Conservation (phyloP, 2,797 vertebrate genomes). For the Gymnothorax javanicus region DNA sequence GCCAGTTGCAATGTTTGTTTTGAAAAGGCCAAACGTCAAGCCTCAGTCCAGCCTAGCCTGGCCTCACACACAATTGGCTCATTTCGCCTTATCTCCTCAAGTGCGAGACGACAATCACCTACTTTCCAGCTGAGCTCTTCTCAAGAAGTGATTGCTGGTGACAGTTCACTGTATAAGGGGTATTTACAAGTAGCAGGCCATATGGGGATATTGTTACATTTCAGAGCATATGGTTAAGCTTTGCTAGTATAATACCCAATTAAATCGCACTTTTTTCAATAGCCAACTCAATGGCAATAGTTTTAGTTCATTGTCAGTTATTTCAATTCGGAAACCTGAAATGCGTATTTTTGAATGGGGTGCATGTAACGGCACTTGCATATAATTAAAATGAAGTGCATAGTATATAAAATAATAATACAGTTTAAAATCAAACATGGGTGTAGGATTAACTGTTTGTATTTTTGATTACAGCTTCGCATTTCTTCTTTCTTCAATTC, state of each 20-base stretch:
- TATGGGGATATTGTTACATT: constrained; percentile 15
- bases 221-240: background rate
- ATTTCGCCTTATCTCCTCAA: constrained; percentile 19
- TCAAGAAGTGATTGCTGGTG: constrained; percentile 11
- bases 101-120: constrained; percentile 21
- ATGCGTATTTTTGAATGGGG: background rate
- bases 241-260: background rate
- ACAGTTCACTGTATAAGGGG: constrained; percentile 6
- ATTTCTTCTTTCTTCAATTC: background rate
- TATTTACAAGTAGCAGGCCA: constrained; percentile 9
- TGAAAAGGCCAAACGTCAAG: constrained; percentile 65
- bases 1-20: constrained; percentile 47
- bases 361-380: background rate
- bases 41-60: constrained; percentile 47
- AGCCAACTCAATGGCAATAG: background rate
- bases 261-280: background rate
- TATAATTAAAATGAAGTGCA: background rate
- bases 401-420: background rate
- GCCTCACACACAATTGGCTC: background rate
- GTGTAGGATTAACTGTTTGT: background rate
- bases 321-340: background rate
- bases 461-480: background rate
- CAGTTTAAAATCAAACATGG: background rate
- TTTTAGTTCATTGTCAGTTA: background rate
- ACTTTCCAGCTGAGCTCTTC: constrained; percentile 16